Evolutionary conservation across 2,797 vertebrate species (phyloP), one percentile per base, ranked within the genome.

Genomic region (Sphenodon punctatus): DNA sequence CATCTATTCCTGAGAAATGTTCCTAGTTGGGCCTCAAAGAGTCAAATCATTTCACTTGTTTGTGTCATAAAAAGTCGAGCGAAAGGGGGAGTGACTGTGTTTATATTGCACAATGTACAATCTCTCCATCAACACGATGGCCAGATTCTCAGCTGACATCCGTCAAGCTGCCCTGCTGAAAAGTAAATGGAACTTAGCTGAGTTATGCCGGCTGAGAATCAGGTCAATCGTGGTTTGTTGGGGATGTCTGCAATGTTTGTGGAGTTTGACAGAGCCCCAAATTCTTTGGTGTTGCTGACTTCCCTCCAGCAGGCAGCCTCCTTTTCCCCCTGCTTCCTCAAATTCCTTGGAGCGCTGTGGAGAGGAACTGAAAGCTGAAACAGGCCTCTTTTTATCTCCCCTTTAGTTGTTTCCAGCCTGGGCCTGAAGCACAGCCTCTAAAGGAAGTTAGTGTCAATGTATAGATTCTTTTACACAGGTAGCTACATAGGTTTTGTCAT

Each of bases 1-100:
- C 78, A 56, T 79, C 67, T n/a, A n/a, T n/a, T n/a, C 60, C 74
- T 58, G 16, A 74, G 46, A 84, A 10, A 6, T 36, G 30, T 80
- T 84, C 69, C 66, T 68, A 61, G 13, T 51, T 0, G 1, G 22
- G 22, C 34, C 67, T 84, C 1, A 1, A 63, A 69, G 80, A 87
- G 84, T 46, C 2, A 60, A 80, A 67, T 43, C 17, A 70, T 55
- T 70, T 0, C 3, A 74, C 74, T 84, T 84, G 8, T 68, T 69
- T 22, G 20, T 68, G n/a, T 5, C 5, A 9, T 14, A 8, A 58
- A 20, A 58, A 4, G 10, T 13, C 23, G 20, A 34, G 22, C 34
- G 58, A 36, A 19, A 12, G 32, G 30, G 20, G n/a, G 5, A 10
- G 34, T 34, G 13, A 22, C 32, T 32, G 20, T 32, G 34, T 20